A percentile compares a stretch with the other conserved stretches of the same genome.
Evolutionary conservation across 2,797 vertebrate species (phyloP).

Genomic region (Cryptoprocta ferox): DNA sequence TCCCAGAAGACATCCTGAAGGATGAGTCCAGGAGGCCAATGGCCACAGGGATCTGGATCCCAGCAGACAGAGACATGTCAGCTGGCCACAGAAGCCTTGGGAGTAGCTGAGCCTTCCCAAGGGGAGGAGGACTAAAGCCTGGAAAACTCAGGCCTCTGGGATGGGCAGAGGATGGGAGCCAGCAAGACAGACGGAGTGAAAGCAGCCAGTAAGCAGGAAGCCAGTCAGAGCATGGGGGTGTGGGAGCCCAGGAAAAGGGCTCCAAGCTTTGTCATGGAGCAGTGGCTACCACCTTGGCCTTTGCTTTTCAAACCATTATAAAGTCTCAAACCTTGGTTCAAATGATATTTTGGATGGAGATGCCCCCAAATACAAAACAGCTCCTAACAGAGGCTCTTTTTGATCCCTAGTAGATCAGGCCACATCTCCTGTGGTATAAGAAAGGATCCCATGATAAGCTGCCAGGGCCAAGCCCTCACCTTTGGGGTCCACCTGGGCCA

Average conservation of each 20-base stretch:
- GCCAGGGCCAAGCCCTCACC: conserved; percentile 87
- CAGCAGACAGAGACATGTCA: background rate
- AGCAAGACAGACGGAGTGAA: background rate
- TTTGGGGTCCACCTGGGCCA: conserved; percentile 97
- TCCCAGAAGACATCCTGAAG: background rate
- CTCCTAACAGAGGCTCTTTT: background rate
- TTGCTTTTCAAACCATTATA: conserved; percentile 27
- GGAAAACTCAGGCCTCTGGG: background rate
- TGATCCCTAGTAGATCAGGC: conserved; percentile 6
- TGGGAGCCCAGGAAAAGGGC: background rate
- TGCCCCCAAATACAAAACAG: background rate
- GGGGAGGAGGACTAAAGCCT: background rate
- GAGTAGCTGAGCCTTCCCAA: background rate
- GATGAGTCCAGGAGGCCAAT: background rate
- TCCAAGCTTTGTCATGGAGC: background rate
- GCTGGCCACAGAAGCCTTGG: background rate
- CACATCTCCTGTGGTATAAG: background rate
- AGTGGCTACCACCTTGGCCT: background rate
- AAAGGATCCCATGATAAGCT: background rate
- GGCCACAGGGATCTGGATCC: background rate
- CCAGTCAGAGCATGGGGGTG: background rate
- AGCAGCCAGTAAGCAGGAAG: background rate
- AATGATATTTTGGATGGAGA: background rate
- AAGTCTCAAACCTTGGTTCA: conserved; percentile 21
- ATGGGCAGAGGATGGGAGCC: background rate